Base-by-base conservation (phyloP, 2,113 vertebrate species). In the Bambusicola thoracicus region DNA sequence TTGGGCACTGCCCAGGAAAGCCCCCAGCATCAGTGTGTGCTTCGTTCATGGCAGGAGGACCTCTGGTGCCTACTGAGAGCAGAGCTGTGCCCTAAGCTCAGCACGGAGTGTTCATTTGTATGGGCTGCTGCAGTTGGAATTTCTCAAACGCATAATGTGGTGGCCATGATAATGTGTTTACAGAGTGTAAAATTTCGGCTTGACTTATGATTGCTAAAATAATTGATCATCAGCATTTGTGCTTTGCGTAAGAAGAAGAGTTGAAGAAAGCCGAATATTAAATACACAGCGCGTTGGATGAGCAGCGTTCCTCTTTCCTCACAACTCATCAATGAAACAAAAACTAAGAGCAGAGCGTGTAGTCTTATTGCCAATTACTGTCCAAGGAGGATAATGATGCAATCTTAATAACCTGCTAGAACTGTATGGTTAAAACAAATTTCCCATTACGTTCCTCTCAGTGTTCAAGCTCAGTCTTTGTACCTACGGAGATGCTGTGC, bases 201-300 rank as follows among this genome's bases (percentile, higher is more conserved):
- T 93, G 88, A 84, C 34, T 90, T 87, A 73, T 59, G 89, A 93
- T 95, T 93, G 81, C 90, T 87, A 69, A 95, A 90, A 95, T 95
- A 96, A 95, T 95, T 97, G 94, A 86, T 94, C 78, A 65, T 92
- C 84, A 90, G 40, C 55, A 51, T 90, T 92, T 96, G 77, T 66
- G 46, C 80, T 93, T 93, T 92, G 77, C 74, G 78, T 94, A 74
- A 91, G 78, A 89, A 41, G 49, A 56, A 49, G 36, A 79, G 79
- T 81, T 91, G 43, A 87, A 22, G 82, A 85, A 92, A 85, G 76
- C 70, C 79, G 85, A 84, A 62, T 88, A 68, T 94, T 87, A 92
- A 93, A 89, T 92, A 95, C 97, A 89, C 59, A 77, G 43, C 34
- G 4, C 62, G 81, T 72, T 81, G 80, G 67, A 78, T 88, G 80